Base-by-base conservation (phyloP, 2,797 vertebrate genomes). In the Calcarius lapponicus region DNA sequence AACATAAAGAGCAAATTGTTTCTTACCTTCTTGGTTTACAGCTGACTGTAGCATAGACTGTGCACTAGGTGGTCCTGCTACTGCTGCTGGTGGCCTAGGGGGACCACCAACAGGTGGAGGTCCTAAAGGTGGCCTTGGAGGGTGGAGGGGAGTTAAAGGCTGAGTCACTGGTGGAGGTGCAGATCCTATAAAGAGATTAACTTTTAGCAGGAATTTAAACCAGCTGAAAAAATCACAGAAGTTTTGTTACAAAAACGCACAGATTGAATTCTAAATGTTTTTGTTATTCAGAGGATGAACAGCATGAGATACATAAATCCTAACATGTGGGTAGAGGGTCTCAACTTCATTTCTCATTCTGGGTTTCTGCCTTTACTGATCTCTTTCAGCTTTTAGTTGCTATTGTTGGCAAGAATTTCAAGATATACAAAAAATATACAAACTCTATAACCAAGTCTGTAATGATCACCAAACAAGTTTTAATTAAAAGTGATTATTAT, bases 1-100 rank as follows among this genome's bases (percentile, higher is more conserved):
- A 87, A 78, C 18, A 56, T 28, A 38, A 60, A 91, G 36, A 72
- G 5, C 13, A 64, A 25, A 54, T 40, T 50, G 11, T 53, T 76
- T 57, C 97, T 97, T 97, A 99, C 99, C 98, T 90, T 98, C 98
- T 81, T 85, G 97, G 79, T 91, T 98, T 72, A 95, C 88, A 96
- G 97, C 12, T 76, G 97, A 94, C 89, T 97, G 96, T 67, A 94
- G 92, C 60, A 90, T 76, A 83, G 86, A 78, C 95, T 93, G 98
- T 92, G 93, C 95, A 64, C 89, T 92, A 88, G 97, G 97, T 61
- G 97, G 94, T 86, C 98, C 98, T 75, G 96, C 82, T 70, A 90
- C 92, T 36, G 97, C 95, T 6, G 95, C 40, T 8, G 97, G 61
- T 36, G 97, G 96, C 90, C 97, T 98, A 80, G 97, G 96, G 32